Conservation (phyloP, 1,140 invertebrate genomes). For the Phymastichus coffea region DNA sequence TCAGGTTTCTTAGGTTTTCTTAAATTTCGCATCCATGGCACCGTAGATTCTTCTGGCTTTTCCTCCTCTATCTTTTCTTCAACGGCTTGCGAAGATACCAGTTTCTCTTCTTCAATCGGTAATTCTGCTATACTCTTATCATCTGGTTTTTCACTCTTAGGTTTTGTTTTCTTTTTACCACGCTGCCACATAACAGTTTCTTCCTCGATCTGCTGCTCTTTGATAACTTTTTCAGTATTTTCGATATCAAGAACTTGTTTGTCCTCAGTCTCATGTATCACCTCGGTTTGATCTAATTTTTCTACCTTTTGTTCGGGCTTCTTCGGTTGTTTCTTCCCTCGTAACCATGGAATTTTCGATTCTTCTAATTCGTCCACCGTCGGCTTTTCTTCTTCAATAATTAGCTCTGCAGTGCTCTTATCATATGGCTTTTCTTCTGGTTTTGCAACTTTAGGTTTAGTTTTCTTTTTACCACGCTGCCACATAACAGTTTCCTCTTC, state of each 20-base stretch:
- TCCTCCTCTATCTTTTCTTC: constrained; percentile 47
- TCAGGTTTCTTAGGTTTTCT: too few relatives aligned
- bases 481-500: constrained; percentile 31
- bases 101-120: not conserved
- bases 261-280: not conserved
- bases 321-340: constrained; percentile 47
- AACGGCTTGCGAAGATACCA: not conserved
- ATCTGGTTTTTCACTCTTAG: constrained; percentile 4
- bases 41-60: constrained; percentile 35
- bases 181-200: constrained; percentile 22
- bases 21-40: constrained; percentile 20
- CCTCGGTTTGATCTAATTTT: not conserved
- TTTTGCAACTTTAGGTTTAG: constrained; percentile 25
- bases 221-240: constrained; percentile 14
- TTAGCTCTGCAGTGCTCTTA: constrained; percentile 3
- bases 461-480: constrained; percentile 30
- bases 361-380: constrained; percentile 28
- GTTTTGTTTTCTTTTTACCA: constrained; percentile 25
- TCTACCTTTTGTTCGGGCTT: constrained; percentile 6
- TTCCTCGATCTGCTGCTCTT: constrained; percentile 26
- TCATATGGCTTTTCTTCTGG: constrained; percentile 9
- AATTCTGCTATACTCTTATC: not conserved
- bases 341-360: constrained; percentile 50
- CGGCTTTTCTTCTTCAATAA: constrained; percentile 33
- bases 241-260: not conserved